Percentiles rank a stretch among this genome's conserved stretches.
phyloP scores from a whole-genome alignment of 1,140 invertebrate species.

The Yoshiicerus persimilis region DNA sequence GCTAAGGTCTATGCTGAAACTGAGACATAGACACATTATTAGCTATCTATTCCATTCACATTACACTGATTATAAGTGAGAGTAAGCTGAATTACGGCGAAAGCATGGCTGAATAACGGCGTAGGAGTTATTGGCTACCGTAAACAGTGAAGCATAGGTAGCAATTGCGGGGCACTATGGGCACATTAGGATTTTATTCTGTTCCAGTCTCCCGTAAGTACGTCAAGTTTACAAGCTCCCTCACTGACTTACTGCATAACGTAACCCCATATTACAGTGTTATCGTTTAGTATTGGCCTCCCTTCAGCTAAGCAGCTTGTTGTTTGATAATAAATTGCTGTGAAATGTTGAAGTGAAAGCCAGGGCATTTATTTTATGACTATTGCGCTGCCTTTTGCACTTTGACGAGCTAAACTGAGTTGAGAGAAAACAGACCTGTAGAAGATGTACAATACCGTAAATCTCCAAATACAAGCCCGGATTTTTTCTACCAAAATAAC shows the following conservation, averaged over 20 bases:
- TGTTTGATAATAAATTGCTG: neutral
- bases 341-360: neutral
- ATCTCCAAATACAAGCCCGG: neutral
- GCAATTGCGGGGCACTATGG: too few relatives aligned
- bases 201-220: too few relatives aligned
- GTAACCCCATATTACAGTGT: too few relatives aligned
- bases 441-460: neutral
- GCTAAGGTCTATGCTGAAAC: too few relatives aligned
- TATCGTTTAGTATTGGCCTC: neutral
- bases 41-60: neutral
- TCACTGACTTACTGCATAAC: neutral
- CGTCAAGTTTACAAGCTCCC: too few relatives aligned
- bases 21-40: too few relatives aligned
- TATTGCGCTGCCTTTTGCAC: neutral
- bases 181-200: too few relatives aligned
- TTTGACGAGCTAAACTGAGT: neutral
- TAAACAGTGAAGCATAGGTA: too few relatives aligned
- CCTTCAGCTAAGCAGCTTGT: neutral
- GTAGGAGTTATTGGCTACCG: neutral
- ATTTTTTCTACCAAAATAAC: neutral
- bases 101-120: neutral
- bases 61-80: neutral
- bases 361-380: neutral
- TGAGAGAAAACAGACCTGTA: neutral
- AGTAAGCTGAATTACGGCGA: neutral